Evolutionary conservation across 23 tunicate genomes (phyloP).

Genomic region (Diplosoma virens): DNA sequence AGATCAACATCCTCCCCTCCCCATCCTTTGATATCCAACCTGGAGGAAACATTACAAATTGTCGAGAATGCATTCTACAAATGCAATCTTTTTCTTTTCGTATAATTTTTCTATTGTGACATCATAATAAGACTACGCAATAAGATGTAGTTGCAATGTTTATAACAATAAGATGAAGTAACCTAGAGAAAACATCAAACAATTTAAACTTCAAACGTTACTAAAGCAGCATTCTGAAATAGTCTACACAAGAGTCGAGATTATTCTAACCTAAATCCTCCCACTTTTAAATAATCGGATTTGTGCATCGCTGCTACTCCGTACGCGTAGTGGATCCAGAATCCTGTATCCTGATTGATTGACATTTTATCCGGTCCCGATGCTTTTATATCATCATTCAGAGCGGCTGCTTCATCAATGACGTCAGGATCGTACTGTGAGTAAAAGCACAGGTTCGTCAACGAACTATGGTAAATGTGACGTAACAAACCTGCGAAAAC

Average conservation of each 20-base stretch:
- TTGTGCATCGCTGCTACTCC: constrained; percentile 91
- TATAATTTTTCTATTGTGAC: too few relatives aligned
- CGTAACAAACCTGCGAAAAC: constrained; percentile 64
- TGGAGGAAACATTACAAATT: not conserved
- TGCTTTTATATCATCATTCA: constrained; percentile 1
- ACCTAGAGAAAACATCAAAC: too few relatives aligned
- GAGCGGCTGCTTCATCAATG: constrained; percentile 32
- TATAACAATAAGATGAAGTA: too few relatives aligned
- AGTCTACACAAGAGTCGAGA: not conserved
- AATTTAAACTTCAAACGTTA: too few relatives aligned
- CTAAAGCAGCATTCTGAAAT: too few relatives aligned
- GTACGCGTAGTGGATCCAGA: constrained; percentile 89
- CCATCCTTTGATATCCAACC: constrained; percentile 85
- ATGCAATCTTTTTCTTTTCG: too few relatives aligned
- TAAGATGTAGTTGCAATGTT: too few relatives aligned
- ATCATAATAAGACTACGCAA: too few relatives aligned
- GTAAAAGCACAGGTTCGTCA: not conserved
- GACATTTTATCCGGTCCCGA: constrained; percentile 22
- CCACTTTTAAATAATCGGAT: constrained; percentile 62
- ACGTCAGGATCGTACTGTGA: constrained; percentile 57
- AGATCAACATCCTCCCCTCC: constrained; percentile 92
- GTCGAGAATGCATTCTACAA: too few relatives aligned
- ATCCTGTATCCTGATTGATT: constrained; percentile 71
- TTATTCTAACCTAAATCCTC: constrained; percentile 63
- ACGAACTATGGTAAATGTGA: not conserved